Evolutionary conservation across 2,113 vertebrate genomes (phyloP).

Genomic region (Cyanoderma ruficeps): DNA sequence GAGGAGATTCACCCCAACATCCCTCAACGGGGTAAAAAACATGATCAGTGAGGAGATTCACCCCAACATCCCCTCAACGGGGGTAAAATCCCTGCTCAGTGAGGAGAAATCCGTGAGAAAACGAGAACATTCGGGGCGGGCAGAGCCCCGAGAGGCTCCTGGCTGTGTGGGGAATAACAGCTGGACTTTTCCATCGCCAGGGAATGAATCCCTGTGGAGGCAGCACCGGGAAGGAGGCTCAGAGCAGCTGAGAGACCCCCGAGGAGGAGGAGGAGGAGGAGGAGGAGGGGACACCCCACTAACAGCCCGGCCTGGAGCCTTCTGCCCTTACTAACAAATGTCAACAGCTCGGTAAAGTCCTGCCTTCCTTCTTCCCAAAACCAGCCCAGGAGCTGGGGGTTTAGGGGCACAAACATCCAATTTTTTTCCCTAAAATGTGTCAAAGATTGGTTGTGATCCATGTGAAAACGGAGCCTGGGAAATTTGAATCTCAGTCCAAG

Average conservation of each 20-base stretch:
- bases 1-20: too few relatives aligned
- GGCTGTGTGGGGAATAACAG: background rate
- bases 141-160: background rate
- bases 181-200: background rate
- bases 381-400: background rate
- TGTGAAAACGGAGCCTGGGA: background rate
- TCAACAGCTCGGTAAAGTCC: conserved; percentile 25
- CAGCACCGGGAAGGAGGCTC: background rate
- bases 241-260: background rate
- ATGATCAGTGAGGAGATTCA: too few relatives aligned
- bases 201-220: conserved; percentile 31
- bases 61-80: too few relatives aligned
- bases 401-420: fast-evolving
- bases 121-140: background rate
- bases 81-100: too few relatives aligned
- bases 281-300: background rate
- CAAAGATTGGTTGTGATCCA: fast-evolving
- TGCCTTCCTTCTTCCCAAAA: background rate
- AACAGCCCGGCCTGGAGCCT: background rate
- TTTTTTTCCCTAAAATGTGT: too few relatives aligned
- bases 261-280: background rate
- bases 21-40: too few relatives aligned
- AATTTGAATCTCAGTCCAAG: background rate
- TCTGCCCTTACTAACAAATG: conserved; percentile 16
- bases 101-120: background rate